Base-by-base conservation (phyloP, 2,888 invertebrate genomes). In the Ceraclea dissimilis region DNA sequence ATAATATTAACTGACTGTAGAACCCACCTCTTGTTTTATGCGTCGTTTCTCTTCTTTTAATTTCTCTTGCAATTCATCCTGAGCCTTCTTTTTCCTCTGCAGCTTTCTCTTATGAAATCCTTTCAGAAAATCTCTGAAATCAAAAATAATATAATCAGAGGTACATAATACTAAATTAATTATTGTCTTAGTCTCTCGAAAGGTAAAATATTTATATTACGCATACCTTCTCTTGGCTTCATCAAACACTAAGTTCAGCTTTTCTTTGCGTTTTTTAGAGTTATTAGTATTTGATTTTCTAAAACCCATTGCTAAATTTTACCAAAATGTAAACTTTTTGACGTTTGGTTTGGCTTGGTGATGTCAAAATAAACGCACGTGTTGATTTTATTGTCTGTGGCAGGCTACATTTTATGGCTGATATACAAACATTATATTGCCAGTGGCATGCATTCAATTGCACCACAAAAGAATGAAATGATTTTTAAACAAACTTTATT, bases 61-160 rank as follows among this genome's bases (percentile, higher is more conserved):
- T 63, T 84, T 79, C 34, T 76, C 74, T 63, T 87, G 80, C 33
- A 91, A 69, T 63, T 89, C 81, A 62, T 86, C 85, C 66, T 87
- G 81, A 0, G 89, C 89, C 64, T 84, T 83, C 64, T 86, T 84
- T 66, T 85, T 83, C 48, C 90, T 77, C 68, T 88, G 84, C 47
- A 88, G 70, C 68, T 91, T 91, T 61, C 91, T 76, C 72, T 90
- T 90, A 48, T 82, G 87, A 68, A 91, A 91, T 1, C 91, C 90
- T 62, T 85, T 85, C 22, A 91, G 71, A 68, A 87, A 91, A 48
- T 90, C 88, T 66, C 90, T 90, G 67, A 54, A 79, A 70, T n/a
- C 60, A 20, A 43, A 17, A 53, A 34, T 39, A 34, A 51, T n/a
- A n/a, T n/a, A n/a, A n/a, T n/a, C n/a, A n/a, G n/a, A n/a, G n/a